Conservation (phyloP, 2,113 vertebrate species). For the Esox niger region DNA sequence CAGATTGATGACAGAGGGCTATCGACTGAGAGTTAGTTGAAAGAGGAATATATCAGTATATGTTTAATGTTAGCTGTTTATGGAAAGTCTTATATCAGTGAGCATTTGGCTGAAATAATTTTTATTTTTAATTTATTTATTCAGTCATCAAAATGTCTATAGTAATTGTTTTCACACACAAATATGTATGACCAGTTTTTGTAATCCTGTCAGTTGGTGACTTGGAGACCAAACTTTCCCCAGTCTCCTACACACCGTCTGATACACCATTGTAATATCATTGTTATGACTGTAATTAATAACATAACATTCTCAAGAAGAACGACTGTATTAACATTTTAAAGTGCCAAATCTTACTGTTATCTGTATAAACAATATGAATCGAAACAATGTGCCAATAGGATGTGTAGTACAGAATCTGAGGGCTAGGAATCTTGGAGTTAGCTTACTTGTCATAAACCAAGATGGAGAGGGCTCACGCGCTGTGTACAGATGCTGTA, state of each 20-base stretch:
- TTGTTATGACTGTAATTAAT: slow-evolving; percentile 55
- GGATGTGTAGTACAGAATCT: slow-evolving; percentile 27
- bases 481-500: no score
- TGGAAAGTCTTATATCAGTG: slow-evolving; percentile 30
- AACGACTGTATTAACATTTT: slow-evolving; percentile 62
- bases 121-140: slow-evolving; percentile 44
- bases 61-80: slow-evolving; percentile 13
- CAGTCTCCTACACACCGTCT: slow-evolving; percentile 48
- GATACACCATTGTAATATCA: slow-evolving; percentile 48
- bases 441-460: slow-evolving; percentile 10
- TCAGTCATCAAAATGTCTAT: slow-evolving; percentile 23
- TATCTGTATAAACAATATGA: slow-evolving; percentile 43
- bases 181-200: slow-evolving; percentile 53
- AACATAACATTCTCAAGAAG: slow-evolving; percentile 45
- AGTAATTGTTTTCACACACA: slow-evolving; percentile 45
- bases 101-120: slow-evolving; percentile 58
- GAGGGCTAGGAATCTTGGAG: slow-evolving; percentile 13
- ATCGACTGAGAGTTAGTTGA: slow-evolving; percentile 29
- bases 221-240: slow-evolving; percentile 68
- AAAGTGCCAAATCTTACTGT: slow-evolving; percentile 69
- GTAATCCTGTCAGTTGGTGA: slow-evolving; percentile 53
- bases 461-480: not conserved
- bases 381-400: slow-evolving; percentile 56
- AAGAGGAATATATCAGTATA: slow-evolving; percentile 28
- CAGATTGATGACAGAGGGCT: slow-evolving; percentile 26